Evolutionary conservation across 2,797 vertebrate species (phyloP).

Genomic region (Halcyon badia): DNA sequence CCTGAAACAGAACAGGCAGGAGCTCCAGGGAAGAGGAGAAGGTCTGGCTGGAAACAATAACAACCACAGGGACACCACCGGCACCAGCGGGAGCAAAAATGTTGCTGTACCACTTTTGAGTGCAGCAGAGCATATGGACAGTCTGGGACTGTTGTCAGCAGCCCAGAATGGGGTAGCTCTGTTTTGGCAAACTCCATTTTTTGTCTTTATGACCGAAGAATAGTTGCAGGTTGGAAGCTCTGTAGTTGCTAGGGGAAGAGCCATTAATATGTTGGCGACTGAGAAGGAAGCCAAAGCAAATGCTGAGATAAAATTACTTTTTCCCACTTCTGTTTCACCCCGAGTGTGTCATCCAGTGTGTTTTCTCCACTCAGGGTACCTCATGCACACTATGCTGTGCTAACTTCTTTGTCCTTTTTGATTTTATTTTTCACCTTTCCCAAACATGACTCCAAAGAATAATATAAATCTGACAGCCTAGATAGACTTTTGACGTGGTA

Average conservation of each 20-base stretch:
- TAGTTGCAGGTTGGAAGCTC: conserved; percentile 67
- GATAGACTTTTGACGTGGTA: background rate
- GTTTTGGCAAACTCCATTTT: conserved; percentile 59
- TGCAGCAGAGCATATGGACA: conserved; percentile 75
- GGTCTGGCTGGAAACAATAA: conserved; percentile 45
- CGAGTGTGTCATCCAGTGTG: background rate
- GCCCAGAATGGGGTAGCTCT: conserved; percentile 67
- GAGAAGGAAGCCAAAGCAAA: conserved; percentile 69
- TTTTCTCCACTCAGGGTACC: conserved; percentile 30
- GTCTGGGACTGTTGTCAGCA: conserved; percentile 71
- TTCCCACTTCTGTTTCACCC: conserved; percentile 44
- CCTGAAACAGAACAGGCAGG: conserved; percentile 33
- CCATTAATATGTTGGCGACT: conserved; percentile 57
- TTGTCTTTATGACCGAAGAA: conserved; percentile 68
- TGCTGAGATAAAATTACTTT: conserved; percentile 68
- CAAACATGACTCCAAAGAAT: background rate
- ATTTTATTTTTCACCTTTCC: conserved; percentile 58
- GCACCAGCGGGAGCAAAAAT: conserved; percentile 71
- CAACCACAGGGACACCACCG: conserved; percentile 43
- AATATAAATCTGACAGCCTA: conserved; percentile 24
- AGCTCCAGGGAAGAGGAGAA: conserved; percentile 49
- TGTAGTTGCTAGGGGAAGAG: conserved; percentile 70
- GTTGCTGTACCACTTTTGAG: conserved; percentile 74
- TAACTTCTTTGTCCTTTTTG: conserved; percentile 55
- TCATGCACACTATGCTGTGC: background rate